These are phyloP conservation scores for Neogale vison DNA, from an alignment of 2,113 vertebrate genomes.

Conservation along the genomic window DNA sequence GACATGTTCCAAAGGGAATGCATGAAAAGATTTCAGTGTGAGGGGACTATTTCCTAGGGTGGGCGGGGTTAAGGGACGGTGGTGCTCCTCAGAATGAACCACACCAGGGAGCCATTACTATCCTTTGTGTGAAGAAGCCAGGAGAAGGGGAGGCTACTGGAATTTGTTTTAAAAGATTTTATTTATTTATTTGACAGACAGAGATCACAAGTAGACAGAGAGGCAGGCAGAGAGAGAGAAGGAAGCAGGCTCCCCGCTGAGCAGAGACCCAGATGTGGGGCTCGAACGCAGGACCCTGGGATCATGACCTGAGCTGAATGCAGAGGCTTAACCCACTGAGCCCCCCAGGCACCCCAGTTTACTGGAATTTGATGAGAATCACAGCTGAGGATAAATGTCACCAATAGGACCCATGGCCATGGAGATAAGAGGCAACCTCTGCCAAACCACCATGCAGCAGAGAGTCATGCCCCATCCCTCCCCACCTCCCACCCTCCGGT, in stretches of 20 bases:
- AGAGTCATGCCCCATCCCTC: background rate
- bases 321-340: too few species aligned
- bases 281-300: too few species aligned
- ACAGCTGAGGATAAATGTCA: background rate
- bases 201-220: too few species aligned
- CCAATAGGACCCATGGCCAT: background rate
- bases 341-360: too few species aligned
- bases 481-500: background rate
- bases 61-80: background rate
- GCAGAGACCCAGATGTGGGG: too few species aligned
- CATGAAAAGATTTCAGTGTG: background rate
- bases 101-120: background rate
- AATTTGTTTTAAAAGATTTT: background rate
- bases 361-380: background rate
- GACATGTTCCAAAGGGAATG: background rate
- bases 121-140: background rate
- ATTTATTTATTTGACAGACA: too few species aligned
- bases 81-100: background rate
- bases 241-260: too few species aligned
- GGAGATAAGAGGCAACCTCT: background rate
- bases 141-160: background rate
- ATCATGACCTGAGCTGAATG: too few species aligned
- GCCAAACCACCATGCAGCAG: background rate
- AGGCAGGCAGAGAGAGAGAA: too few species aligned
- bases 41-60: background rate